Percentiles rank a stretch among this genome's conserved stretches.
Evolutionary conservation across 2,113 vertebrate species (phyloP).

Genomic region (Marcusenius ussheri): DNA sequence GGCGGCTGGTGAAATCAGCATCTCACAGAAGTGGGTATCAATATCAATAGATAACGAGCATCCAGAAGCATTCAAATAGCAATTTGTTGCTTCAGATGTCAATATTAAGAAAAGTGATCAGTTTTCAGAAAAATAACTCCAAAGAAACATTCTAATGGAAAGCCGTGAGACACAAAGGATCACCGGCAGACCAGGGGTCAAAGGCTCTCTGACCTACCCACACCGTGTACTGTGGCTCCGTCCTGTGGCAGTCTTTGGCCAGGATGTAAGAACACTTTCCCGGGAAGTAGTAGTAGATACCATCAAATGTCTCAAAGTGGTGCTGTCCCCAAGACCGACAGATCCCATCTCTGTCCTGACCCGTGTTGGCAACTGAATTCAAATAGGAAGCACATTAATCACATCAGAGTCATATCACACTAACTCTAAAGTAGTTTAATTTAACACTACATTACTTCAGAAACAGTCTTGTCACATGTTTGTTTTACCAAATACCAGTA

Average conservation of each 20-base stretch:
- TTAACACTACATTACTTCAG: neutral
- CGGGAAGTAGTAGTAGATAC: constrained; percentile 93
- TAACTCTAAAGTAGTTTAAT: neutral
- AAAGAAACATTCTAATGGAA: neutral
- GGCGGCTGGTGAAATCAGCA: neutral
- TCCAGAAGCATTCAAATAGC: neutral
- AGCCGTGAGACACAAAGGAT: neutral
- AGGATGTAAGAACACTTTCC: constrained; percentile 94
- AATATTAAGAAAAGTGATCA: neutral
- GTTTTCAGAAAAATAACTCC: neutral
- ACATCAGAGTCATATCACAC: neutral
- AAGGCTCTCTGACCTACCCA: constrained; percentile 71
- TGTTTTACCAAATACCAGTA: neutral
- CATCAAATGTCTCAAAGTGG: constrained; percentile 96
- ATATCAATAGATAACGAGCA: neutral
- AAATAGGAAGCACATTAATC: constrained; percentile 30
- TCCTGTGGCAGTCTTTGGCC: constrained; percentile 83
- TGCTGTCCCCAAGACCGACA: constrained; percentile 96
- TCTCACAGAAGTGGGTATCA: neutral
- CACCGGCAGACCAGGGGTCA: neutral
- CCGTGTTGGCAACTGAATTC: constrained; percentile 79
- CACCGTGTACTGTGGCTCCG: constrained; percentile 84
- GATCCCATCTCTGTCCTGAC: constrained; percentile 86
- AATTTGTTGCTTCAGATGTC: neutral
- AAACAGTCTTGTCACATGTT: neutral